Percentiles rank a stretch among this genome's conserved stretches.
phyloP scores from a whole-genome alignment of 2,797 vertebrate species.

The Aselliscus stoliczkanus region DNA sequence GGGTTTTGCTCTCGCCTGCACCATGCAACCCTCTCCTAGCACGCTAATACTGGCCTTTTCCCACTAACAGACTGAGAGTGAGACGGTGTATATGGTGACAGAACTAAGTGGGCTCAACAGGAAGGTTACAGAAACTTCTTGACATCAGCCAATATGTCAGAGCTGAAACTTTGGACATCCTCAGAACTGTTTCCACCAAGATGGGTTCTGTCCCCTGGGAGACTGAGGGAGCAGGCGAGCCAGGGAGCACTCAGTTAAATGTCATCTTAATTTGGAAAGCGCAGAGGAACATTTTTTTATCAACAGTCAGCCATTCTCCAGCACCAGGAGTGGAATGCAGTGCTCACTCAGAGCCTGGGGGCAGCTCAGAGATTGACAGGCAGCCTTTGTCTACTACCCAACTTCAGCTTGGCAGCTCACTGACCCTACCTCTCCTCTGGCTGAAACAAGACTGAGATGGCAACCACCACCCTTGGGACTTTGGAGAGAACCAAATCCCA shows the following conservation, averaged over 20 bases:
- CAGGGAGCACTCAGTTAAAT: slow-evolving; percentile 56
- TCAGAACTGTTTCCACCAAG: slow-evolving; percentile 52
- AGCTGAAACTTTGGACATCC: slow-evolving; percentile 51
- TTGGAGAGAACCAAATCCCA: background rate
- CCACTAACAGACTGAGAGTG: background rate
- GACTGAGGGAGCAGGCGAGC: slow-evolving; percentile 27
- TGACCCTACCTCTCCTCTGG: slow-evolving; percentile 58
- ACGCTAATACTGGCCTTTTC: background rate
- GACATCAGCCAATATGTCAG: slow-evolving; percentile 60
- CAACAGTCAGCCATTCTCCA: slow-evolving; percentile 44
- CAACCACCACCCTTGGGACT: slow-evolving; percentile 20
- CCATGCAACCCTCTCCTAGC: background rate
- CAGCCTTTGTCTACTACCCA: slow-evolving; percentile 43
- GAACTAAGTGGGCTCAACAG: slow-evolving; percentile 47
- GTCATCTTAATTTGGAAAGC: slow-evolving; percentile 68
- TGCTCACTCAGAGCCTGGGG: slow-evolving; percentile 43
- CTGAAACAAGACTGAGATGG: slow-evolving; percentile 25
- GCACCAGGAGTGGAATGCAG: background rate
- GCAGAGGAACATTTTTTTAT: slow-evolving; percentile 43
- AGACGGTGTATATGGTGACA: background rate
- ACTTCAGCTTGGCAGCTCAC: slow-evolving; percentile 33
- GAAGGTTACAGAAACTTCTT: slow-evolving; percentile 64
- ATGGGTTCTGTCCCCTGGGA: slow-evolving; percentile 43
- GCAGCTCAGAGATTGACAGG: slow-evolving; percentile 58
- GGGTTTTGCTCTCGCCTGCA: background rate